Percentiles rank a stretch among this genome's conserved stretches.
phyloP scores from a whole-genome alignment of 2,888 invertebrate genomes.

The Cataglyphis albicans region DNA sequence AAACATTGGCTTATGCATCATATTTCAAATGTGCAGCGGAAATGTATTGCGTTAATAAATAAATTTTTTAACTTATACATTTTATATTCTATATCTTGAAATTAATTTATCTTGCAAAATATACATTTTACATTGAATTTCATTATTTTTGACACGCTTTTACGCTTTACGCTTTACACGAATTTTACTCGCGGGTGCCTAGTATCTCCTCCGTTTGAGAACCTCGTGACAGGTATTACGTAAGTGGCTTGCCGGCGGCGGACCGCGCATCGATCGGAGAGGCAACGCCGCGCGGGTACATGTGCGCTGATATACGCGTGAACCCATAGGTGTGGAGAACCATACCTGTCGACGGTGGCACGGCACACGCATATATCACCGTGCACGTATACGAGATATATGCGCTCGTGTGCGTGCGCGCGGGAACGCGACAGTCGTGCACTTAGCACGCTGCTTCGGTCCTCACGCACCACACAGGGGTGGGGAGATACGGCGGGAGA shows the following conservation, averaged over 20 bases:
- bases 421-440: conserved; percentile 40
- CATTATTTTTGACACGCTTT: too few relatives aligned
- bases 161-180: too few relatives aligned
- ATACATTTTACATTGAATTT: not conserved
- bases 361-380: not conserved
- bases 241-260: conserved; percentile 70
- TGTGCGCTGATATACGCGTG: conserved; percentile 13
- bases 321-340: not conserved
- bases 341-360: conserved; percentile 37
- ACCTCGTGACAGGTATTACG: conserved; percentile 76
- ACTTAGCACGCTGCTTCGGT: conserved; percentile 5
- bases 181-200: not conserved
- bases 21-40: not conserved
- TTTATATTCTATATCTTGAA: too few relatives aligned
- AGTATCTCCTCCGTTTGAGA: conserved; percentile 61
- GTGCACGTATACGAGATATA: not conserved
- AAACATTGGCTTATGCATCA: not conserved
- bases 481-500: not conserved
- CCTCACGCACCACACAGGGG: conserved; percentile 7
- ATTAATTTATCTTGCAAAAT: not conserved
- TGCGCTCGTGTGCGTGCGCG: not conserved
- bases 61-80: not conserved
- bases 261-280: conserved; percentile 62
- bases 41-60: not conserved
- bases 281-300: conserved; percentile 38